Evolutionary conservation across 2,113 vertebrate species (phyloP).

Genomic region (Phyllopteryx taeniolatus): DNA sequence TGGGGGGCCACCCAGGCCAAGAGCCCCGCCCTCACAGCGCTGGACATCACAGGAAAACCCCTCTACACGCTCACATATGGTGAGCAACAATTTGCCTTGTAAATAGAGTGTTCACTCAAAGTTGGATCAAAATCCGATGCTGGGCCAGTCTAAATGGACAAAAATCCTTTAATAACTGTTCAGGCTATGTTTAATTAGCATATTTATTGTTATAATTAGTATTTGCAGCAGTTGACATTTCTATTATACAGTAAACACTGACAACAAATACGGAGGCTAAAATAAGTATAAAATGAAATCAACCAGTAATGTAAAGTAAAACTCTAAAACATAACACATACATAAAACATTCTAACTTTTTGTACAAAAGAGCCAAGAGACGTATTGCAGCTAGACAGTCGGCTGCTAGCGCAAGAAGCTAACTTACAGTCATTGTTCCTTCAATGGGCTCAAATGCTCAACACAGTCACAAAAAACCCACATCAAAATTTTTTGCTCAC

Average conservation of each 20-base stretch:
- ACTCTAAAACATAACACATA: too few species aligned
- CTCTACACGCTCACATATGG: constrained; percentile 94
- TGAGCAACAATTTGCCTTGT: constrained; percentile 56
- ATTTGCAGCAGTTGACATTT: too few species aligned
- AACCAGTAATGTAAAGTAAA: too few species aligned
- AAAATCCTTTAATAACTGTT: not conserved
- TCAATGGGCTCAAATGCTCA: too few species aligned
- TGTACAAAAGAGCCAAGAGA: too few species aligned
- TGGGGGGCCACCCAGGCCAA: constrained; percentile 97
- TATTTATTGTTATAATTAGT: not conserved
- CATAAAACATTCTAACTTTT: too few species aligned
- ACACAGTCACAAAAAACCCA: not conserved
- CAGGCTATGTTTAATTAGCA: not conserved
- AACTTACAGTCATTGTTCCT: not conserved
- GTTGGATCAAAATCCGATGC: not conserved
- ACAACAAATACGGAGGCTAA: too few species aligned
- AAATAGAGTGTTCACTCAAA: not conserved
- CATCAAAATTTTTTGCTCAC: not conserved
- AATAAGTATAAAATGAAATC: too few species aligned
- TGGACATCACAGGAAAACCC: constrained; percentile 92
- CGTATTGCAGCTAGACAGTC: too few species aligned
- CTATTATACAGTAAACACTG: too few species aligned
- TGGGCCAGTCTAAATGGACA: not conserved
- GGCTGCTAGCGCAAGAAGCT: not conserved
- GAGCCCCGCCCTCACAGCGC: constrained; percentile 87